Conservation (phyloP, 2,888 invertebrate species). For the Trichogramma evanescens region DNA sequence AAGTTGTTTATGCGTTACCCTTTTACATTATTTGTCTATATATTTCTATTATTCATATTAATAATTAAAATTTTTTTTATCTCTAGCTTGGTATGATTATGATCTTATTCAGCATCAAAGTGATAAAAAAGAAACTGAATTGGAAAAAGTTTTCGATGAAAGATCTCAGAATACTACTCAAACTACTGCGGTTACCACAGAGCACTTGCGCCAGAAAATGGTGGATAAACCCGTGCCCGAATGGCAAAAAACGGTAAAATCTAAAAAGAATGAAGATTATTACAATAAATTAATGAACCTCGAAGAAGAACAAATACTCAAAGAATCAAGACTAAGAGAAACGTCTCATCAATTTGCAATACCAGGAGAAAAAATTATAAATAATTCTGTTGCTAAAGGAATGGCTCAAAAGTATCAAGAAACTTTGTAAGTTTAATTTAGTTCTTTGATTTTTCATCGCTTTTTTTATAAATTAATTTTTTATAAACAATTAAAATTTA, state of each 20-base stretch:
- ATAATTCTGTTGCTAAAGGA: slow-evolving; percentile 70
- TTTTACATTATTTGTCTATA: slow-evolving; percentile 15
- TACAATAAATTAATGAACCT: slow-evolving; percentile 74
- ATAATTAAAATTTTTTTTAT: slow-evolving; percentile 21
- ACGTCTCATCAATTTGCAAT: slow-evolving; percentile 74
- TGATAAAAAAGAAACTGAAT: slow-evolving; percentile 74
- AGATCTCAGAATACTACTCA: slow-evolving; percentile 65
- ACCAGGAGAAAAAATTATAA: slow-evolving; percentile 74
- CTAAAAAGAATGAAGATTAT: slow-evolving; percentile 77
- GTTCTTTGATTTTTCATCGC: background rate
- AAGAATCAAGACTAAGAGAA: slow-evolving; percentile 73
- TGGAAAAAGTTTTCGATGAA: slow-evolving; percentile 83
- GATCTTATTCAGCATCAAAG: slow-evolving; percentile 79
- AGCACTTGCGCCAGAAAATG: slow-evolving; percentile 56
- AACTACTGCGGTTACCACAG: slow-evolving; percentile 53
- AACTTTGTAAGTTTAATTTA: slow-evolving; percentile 63
- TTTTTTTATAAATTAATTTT: background rate
- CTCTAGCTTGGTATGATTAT: slow-evolving; percentile 84
- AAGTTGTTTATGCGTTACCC: background rate
- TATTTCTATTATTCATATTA: slow-evolving; percentile 2
- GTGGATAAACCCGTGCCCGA: slow-evolving; percentile 65
- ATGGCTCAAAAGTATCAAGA: slow-evolving; percentile 84
- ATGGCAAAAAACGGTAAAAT: slow-evolving; percentile 77
- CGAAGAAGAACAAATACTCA: slow-evolving; percentile 77
- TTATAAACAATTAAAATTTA: background rate